Evolutionary conservation across 2,888 invertebrate genomes (phyloP), one percentile per base, ranked within the genome.

Genomic region (Hipparchia semele): DNA sequence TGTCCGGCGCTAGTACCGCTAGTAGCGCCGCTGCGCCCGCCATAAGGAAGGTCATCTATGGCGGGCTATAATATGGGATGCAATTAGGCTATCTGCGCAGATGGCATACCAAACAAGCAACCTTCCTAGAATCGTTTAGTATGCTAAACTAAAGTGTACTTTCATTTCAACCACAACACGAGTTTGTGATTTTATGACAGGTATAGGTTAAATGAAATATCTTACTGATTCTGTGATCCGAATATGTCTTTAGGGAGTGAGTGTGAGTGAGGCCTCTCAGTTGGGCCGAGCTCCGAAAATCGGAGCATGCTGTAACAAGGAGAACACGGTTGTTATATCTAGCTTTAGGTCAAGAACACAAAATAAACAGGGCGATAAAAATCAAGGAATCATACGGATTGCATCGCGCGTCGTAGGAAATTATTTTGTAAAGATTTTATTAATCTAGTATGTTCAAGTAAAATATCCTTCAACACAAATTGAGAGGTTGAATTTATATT

Each of bases 271-370:
- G 79, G 79, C 73, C 80, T 76, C 77, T 80, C 80, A 62, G 72
- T 74, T 53, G 80, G 80, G 69, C 79, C 81, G 72, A 82, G 95
- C 87, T 97, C 97, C 80, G 96, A 95, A 69, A 97, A 96, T 86
- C 96, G 95, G 84, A 96, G 91, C 81, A 96, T 95, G 89, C 96
- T 96, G 94, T 7, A 91, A 81, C 82, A 83, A 81, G 66, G 66
- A 75, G 68, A 78, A 76, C 12, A 73, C 39, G 61, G 59, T 68
- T 72, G 13, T 67, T 67, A 71, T 66, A 46, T 46, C 54, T 60
- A 60, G 54, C 33, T 54, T 54, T 54, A 54, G 56, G 56, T 56
- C 56, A 56, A 56, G 10, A 23, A 53, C 7, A n/a, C 65, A 54
- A 13, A n/a, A n/a, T n/a, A 62, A 10, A 2, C 9, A 59, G 33